phyloP scores from a whole-genome alignment of 2,113 vertebrate species.

The Daubentonia madagascariensis region DNA sequence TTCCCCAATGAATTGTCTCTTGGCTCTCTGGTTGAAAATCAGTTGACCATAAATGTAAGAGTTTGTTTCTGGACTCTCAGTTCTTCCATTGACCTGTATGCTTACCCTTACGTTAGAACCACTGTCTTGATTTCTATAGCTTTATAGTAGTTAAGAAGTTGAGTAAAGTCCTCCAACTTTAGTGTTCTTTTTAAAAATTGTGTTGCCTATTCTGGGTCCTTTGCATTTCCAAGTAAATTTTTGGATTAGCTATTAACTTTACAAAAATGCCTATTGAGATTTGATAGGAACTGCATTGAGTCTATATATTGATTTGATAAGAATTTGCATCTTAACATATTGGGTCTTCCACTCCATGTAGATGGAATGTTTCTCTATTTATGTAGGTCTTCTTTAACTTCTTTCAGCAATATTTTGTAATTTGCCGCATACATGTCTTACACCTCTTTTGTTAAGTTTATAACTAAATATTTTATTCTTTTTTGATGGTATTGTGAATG shows the following conservation, averaged over 20 bases:
- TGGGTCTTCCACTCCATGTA: not conserved
- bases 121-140: not conserved
- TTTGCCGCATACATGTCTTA: not conserved
- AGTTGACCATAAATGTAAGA: not conserved
- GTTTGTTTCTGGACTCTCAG: not conserved
- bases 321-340: not conserved
- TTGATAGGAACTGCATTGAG: not conserved
- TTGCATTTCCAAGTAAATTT: not conserved
- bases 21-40: not conserved
- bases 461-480: not conserved
- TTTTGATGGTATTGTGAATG: not conserved
- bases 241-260: not conserved
- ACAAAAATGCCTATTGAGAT: not conserved
- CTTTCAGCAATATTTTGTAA: not conserved
- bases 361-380: not conserved
- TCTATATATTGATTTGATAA: not conserved
- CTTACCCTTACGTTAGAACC: not conserved
- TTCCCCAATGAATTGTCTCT: not conserved
- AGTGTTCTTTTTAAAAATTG: not conserved
- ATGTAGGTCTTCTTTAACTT: not conserved
- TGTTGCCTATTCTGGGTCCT: not conserved
- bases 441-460: not conserved
- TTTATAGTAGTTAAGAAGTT: not conserved
- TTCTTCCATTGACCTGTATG: not conserved
- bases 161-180: not conserved